A percentile compares a stretch with the other conserved stretches of the same genome.
Evolutionary conservation across 2,888 invertebrate genomes (phyloP).

Genomic region (Acleris cristana): DNA sequence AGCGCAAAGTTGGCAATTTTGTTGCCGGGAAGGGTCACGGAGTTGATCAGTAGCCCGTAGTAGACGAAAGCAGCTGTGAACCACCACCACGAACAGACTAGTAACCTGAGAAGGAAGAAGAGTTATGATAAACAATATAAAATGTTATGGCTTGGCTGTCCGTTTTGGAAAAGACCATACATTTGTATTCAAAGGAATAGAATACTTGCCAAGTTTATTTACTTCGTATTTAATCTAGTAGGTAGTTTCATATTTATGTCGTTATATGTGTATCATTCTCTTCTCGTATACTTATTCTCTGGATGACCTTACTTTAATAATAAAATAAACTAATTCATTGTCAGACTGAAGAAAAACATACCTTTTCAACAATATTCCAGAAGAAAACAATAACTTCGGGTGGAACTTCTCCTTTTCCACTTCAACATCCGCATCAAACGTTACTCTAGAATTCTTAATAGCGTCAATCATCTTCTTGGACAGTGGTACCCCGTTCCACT

Average conservation of each 20-base stretch:
- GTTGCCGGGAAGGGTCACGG: constrained; percentile 31
- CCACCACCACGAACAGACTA: constrained; percentile 41
- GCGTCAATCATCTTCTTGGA: constrained; percentile 29
- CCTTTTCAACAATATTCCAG: constrained; percentile 36
- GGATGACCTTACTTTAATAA: too few relatives aligned
- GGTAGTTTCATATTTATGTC: too few relatives aligned
- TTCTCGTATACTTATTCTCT: too few relatives aligned
- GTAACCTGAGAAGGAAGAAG: constrained; percentile 25
- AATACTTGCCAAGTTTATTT: too few relatives aligned
- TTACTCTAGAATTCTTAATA: constrained; percentile 28
- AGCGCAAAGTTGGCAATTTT: constrained; percentile 36
- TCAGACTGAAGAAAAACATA: background rate
- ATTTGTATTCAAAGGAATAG: too few relatives aligned
- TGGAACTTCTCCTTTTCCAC: constrained; percentile 34
- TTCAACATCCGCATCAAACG: constrained; percentile 27
- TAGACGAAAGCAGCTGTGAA: constrained; percentile 37
- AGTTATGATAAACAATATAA: background rate
- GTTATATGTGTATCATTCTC: too few relatives aligned
- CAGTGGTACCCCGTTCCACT: constrained; percentile 30
- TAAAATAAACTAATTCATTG: too few relatives aligned
- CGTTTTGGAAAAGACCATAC: too few relatives aligned
- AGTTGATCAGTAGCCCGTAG: constrained; percentile 37
- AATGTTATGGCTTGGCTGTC: too few relatives aligned
- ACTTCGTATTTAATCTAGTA: too few relatives aligned
- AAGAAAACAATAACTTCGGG: constrained; percentile 32